Base-by-base conservation (phyloP, 2,797 vertebrate species). In the Hipposideros larvatus region DNA sequence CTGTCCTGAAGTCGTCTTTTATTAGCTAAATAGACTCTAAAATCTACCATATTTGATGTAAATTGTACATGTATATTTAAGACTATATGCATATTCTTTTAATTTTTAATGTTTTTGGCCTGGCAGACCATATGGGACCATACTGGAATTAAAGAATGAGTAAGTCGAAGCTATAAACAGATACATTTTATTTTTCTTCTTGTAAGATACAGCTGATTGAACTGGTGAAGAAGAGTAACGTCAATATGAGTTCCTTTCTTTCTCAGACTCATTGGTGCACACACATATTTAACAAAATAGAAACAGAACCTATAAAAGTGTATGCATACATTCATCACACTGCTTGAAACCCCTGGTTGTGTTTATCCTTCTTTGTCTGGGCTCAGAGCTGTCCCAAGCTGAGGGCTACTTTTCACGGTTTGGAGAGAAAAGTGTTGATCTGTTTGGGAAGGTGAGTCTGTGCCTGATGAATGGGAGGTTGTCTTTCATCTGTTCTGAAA, bases 21-120 rank as follows among this genome's bases (percentile, higher is more conserved):
- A 79, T 93, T 73, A 94, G 78, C 70, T 74, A 92, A 94, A 94
- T 43, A 75, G 93, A 94, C 97, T 90, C 66, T 85, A 95, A 90
- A 98, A 96, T 73, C 51, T 83, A 57, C 22, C 78, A 53, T 94
- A 82, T 93, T 91, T 96, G 68, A 92, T 73, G 94, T 80, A 57
- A 92, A 65, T 19, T 0, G 4, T 34, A 24, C 11, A 16, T 26
- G 5, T 6, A 37, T 22, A 22, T 48, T 37, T 41, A 66, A 51
- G 48, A 31, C 11, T 73, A 19, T 73, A 6, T 78, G 11, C 53
- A 11, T 63, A 10, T 74, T 74, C 51, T 80, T 75, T 48, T 16
- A 11, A n/a, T 18, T 43, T 71, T 41, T 5, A 43, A 43, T 11
- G 28, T 55, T 55, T 55, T 55, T 55, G 51, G 43, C 7, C 53